Conservation (phyloP, 2,113 vertebrate genomes). For the Dipodomys spectabilis region DNA sequence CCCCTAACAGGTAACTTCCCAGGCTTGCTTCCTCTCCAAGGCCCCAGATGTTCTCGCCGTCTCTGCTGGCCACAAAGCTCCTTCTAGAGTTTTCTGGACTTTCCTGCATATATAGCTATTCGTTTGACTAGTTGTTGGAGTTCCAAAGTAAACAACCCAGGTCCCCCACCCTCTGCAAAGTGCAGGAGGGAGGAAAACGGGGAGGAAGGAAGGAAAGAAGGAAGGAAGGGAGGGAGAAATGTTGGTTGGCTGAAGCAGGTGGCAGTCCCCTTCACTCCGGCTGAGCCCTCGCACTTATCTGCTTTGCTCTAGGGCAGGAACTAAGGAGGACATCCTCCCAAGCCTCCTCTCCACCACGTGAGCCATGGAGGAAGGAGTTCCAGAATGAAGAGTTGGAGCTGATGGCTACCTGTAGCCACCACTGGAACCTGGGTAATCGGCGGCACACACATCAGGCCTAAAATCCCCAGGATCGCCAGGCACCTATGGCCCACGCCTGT, state of each 20-base stretch:
- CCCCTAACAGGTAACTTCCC: too few species aligned
- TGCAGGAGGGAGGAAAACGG: too few species aligned
- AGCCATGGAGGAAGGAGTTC: background rate
- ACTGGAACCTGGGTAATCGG: too few species aligned
- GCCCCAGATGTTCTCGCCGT: background rate
- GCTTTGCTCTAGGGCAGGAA: background rate
- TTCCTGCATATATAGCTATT: background rate
- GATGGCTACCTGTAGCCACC: too few species aligned
- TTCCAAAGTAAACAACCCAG: background rate
- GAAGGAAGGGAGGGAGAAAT: background rate
- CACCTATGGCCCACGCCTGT: too few species aligned
- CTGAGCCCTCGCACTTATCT: background rate
- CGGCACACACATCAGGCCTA: background rate
- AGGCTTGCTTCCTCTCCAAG: background rate
- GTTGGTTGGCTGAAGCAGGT: background rate
- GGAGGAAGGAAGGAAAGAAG: background rate
- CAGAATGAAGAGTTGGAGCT: background rate
- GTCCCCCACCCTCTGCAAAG: background rate
- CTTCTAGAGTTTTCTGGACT: background rate
- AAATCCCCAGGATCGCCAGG: background rate
- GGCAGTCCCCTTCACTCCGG: too few species aligned
- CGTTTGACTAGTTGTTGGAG: background rate
- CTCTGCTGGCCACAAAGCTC: background rate
- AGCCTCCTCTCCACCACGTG: too few species aligned
- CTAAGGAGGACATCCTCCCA: too few species aligned